These are phyloP conservation scores for Aphelenchoides besseyi DNA, from an alignment of 1,140 invertebrate species.

Conservation along the genomic window DNA sequence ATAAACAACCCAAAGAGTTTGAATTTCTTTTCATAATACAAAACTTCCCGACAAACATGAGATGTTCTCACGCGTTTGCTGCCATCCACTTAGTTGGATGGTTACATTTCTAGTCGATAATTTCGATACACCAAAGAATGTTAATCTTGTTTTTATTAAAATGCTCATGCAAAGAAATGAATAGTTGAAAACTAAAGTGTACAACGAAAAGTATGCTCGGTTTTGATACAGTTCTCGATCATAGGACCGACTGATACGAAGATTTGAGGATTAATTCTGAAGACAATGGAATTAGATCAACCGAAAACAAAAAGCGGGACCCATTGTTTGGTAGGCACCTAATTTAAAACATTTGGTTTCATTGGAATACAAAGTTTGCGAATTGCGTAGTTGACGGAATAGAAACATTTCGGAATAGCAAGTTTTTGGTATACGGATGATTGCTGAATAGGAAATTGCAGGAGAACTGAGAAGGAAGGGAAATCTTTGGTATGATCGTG, in stretches of 20 bases:
- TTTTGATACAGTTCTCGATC: conserved; percentile 1
- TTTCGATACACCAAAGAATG: too few species aligned
- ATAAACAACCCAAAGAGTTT: too few species aligned
- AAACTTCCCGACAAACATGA: too few species aligned
- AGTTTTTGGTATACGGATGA: not conserved
- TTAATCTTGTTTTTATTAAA: conserved; percentile 11
- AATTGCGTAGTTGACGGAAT: not conserved
- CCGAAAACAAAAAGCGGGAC: not conserved
- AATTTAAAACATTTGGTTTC: not conserved
- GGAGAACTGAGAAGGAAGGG: not conserved
- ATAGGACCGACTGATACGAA: not conserved
- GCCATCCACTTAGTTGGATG: too few species aligned
- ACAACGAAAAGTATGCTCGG: not conserved
- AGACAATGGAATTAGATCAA: not conserved
- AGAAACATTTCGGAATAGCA: not conserved
- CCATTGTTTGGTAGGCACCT: not conserved
- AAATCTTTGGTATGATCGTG: not conserved
- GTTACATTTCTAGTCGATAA: too few species aligned
- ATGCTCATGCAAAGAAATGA: conserved; percentile 6
- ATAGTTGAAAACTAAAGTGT: not conserved
- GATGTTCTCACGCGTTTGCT: too few species aligned
- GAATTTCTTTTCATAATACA: too few species aligned
- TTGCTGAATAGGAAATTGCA: too few species aligned
- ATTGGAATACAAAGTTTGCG: not conserved
- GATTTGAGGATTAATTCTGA: not conserved